Conservation (phyloP, 2,113 vertebrate genomes). For the Myanophis thanlyinensis region DNA sequence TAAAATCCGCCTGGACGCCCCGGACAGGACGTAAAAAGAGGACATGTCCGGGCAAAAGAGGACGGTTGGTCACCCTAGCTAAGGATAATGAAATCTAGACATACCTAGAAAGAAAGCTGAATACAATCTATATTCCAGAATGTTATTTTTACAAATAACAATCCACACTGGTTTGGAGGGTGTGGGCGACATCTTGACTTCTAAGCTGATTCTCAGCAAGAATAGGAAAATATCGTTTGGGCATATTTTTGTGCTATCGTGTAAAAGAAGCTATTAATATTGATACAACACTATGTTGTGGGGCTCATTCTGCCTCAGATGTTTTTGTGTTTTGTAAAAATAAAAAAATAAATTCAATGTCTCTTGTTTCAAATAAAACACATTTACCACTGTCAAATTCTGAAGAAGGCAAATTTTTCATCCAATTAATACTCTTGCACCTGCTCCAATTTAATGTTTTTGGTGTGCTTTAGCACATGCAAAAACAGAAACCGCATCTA, state of each 20-base stretch:
- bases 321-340: background rate
- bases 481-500: constrained; percentile 65
- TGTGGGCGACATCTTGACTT: background rate
- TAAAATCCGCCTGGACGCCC: too few relatives aligned
- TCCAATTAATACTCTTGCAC: constrained; percentile 64
- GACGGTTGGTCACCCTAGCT: too few relatives aligned
- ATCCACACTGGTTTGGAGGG: background rate
- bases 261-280: constrained; percentile 25
- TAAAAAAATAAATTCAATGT: constrained; percentile 23
- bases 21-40: too few relatives aligned
- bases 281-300: background rate
- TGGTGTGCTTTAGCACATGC: constrained; percentile 51
- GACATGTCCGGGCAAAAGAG: too few relatives aligned
- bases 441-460: constrained; percentile 64
- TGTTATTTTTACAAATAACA: background rate
- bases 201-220: background rate
- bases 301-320: constrained; percentile 22
- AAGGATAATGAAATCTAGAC: background rate
- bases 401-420: constrained; percentile 54
- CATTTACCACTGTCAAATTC: constrained; percentile 43
- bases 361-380: constrained; percentile 40
- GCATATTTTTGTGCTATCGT: background rate
- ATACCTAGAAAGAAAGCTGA: background rate
- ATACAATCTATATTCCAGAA: background rate
- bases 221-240: constrained; percentile 23